A percentile compares a stretch with the other conserved stretches of the same genome.
phyloP scores from a whole-genome alignment of 2,797 vertebrate genomes.

The Oryzias sinensis region DNA sequence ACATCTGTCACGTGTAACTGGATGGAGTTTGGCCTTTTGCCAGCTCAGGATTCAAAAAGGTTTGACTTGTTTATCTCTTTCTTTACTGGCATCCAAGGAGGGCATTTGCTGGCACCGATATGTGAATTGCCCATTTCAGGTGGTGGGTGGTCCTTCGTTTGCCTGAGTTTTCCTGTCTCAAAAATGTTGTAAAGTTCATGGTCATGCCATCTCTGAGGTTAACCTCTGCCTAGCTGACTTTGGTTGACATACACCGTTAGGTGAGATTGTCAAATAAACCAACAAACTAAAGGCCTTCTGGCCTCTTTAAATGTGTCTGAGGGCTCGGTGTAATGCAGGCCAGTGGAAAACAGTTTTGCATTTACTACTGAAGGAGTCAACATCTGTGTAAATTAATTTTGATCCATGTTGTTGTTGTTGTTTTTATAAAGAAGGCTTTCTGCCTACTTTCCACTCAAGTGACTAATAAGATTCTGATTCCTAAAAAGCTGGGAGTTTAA shows the following conservation, averaged over 20 bases:
- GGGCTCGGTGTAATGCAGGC: slow-evolving; percentile 53
- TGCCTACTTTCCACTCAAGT: slow-evolving; percentile 33
- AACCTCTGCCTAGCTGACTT: slow-evolving; percentile 42
- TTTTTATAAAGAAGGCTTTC: slow-evolving; percentile 41
- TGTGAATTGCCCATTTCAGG: slow-evolving; percentile 48
- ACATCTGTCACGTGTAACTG: slow-evolving; percentile 72
- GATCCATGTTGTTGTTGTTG: slow-evolving; percentile 35
- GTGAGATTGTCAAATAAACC: slow-evolving; percentile 64
- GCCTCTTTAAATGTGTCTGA: slow-evolving; percentile 53
- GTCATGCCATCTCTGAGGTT: slow-evolving; percentile 62
- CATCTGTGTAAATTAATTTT: slow-evolving; percentile 59
- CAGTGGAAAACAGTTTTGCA: slow-evolving; percentile 54
- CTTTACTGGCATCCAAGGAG: slow-evolving; percentile 59
- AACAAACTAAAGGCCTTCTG: slow-evolving; percentile 31
- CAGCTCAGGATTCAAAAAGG: slow-evolving; percentile 59
- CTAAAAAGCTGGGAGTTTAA: neutral
- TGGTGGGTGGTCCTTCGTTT: slow-evolving; percentile 70
- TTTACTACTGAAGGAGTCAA: slow-evolving; percentile 40
- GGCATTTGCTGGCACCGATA: slow-evolving; percentile 72
- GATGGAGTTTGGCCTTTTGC: slow-evolving; percentile 52
- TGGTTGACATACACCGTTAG: slow-evolving; percentile 37
- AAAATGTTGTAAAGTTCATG: slow-evolving; percentile 60
- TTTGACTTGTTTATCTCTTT: slow-evolving; percentile 67
- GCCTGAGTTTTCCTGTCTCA: slow-evolving; percentile 35
- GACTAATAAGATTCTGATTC: slow-evolving; percentile 4